Percentiles rank a stretch among this genome's conserved stretches.
Evolutionary conservation across 2,888 invertebrate species (phyloP).

Genomic region (Acleris holmiana): DNA sequence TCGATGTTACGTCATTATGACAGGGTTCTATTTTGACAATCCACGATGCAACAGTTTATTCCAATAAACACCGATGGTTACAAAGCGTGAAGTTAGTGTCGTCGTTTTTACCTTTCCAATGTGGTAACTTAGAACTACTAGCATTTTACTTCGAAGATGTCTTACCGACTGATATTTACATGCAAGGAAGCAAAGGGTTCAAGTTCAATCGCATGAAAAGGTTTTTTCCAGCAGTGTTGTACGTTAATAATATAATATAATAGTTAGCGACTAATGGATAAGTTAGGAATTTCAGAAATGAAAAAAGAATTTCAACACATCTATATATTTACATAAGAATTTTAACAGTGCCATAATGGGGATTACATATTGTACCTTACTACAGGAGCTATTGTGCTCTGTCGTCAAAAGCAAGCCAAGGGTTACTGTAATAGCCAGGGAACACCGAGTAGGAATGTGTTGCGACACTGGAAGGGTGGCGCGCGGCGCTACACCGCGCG

Average conservation of each 20-base stretch:
- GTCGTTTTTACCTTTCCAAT: background rate
- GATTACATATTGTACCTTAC: constrained; percentile 66
- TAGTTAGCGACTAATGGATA: constrained; percentile 12
- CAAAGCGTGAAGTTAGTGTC: too few species aligned
- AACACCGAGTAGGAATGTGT: constrained; percentile 58
- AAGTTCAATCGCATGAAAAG: too few species aligned
- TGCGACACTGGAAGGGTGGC: constrained; percentile 53
- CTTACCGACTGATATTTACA: background rate
- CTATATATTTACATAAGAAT: constrained; percentile 83
- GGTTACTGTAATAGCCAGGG: constrained; percentile 66
- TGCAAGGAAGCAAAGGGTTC: background rate
- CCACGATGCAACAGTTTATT: too few species aligned
- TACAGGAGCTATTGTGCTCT: constrained; percentile 68
- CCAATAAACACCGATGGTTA: too few species aligned
- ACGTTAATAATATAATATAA: too few species aligned
- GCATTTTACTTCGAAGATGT: too few species aligned
- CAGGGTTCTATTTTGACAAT: too few species aligned
- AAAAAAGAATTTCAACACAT: constrained; percentile 78
- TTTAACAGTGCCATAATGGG: constrained; percentile 80
- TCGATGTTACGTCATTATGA: too few species aligned
- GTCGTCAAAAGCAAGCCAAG: constrained; percentile 66
- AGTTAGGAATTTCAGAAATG: constrained; percentile 48
- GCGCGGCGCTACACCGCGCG: constrained; percentile 67
- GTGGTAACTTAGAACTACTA: too few species aligned
- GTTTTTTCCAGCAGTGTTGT: too few species aligned